These are phyloP conservation scores for Pardosa pseudoannulata DNA, from an alignment of 2,888 invertebrate species.

Conservation along the genomic window DNA sequence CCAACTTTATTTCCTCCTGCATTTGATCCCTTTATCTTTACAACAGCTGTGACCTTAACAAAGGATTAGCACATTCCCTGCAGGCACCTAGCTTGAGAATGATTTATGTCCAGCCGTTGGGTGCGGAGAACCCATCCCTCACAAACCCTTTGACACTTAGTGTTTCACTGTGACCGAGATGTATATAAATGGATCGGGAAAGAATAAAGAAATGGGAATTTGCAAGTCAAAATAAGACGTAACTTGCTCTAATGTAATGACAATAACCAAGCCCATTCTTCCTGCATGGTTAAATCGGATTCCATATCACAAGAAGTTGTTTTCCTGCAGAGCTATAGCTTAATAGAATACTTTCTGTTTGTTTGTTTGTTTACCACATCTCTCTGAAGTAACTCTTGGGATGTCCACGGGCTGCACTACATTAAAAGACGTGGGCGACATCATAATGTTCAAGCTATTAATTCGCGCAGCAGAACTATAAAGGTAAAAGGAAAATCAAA, in stretches of 20 bases:
- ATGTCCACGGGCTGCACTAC: neutral
- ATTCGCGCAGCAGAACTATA: neutral
- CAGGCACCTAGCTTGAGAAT: neutral
- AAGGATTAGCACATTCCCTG: neutral
- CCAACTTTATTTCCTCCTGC: neutral
- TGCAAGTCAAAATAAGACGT: conserved; percentile 28
- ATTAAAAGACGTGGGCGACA: neutral
- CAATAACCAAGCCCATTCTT: conserved; percentile 12
- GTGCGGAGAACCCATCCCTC: conserved; percentile 17
- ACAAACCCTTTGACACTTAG: conserved; percentile 9
- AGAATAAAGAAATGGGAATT: neutral
- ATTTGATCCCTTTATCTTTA: neutral
- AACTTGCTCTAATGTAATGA: neutral
- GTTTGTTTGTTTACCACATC: neutral
- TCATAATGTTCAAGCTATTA: neutral
- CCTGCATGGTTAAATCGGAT: neutral
- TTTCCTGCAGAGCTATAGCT: neutral
- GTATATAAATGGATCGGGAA: conserved; percentile 7
- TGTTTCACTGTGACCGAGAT: neutral
- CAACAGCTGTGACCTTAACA: neutral
- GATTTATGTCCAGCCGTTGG: conserved; percentile 9
- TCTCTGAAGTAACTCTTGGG: neutral
- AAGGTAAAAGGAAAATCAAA: too few relatives aligned
- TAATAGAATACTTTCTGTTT: neutral
- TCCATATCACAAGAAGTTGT: neutral